These are phyloP conservation scores for Leiothrix lutea DNA, from an alignment of 2,113 vertebrate genomes.

Conservation along the genomic window DNA sequence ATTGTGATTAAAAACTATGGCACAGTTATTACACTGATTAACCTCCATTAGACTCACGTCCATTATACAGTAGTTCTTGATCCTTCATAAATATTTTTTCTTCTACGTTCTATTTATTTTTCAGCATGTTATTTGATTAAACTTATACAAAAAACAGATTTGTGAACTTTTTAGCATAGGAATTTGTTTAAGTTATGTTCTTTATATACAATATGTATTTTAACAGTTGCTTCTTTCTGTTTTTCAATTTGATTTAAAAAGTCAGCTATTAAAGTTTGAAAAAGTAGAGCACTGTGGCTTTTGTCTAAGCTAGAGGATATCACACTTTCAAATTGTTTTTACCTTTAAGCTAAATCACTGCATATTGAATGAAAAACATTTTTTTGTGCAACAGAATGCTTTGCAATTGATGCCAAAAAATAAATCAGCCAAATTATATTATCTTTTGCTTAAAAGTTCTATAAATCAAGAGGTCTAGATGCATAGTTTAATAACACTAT, in stretches of 20 bases:
- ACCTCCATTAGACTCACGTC: background rate
- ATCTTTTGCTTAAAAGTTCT: slow-evolving; percentile 58
- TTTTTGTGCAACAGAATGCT: slow-evolving; percentile 9
- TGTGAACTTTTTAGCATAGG: background rate
- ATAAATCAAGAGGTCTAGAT: slow-evolving; percentile 51
- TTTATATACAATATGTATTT: slow-evolving; percentile 8
- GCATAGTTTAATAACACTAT: slow-evolving; percentile 68
- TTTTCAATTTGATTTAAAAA: slow-evolving; percentile 51
- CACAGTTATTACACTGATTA: background rate
- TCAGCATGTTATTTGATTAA: background rate
- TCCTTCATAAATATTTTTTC: background rate
- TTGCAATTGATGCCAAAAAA: slow-evolving; percentile 47
- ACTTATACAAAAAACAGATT: background rate
- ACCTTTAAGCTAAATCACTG: slow-evolving; percentile 65
- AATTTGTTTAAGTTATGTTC: background rate
- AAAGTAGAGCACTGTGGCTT: slow-evolving; percentile 44
- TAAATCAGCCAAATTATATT: slow-evolving; percentile 40
- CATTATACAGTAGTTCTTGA: background rate
- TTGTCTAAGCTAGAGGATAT: slow-evolving; percentile 42
- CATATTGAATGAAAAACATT: slow-evolving; percentile 60
- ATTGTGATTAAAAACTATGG: background rate
- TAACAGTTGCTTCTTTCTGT: slow-evolving; percentile 11
- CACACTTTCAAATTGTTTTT: slow-evolving; percentile 52
- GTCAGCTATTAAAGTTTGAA: slow-evolving; percentile 60
- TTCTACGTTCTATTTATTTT: background rate